Evolutionary conservation across 2,888 invertebrate genomes (phyloP).

Genomic region (Dromius quadrimaculatus): DNA sequence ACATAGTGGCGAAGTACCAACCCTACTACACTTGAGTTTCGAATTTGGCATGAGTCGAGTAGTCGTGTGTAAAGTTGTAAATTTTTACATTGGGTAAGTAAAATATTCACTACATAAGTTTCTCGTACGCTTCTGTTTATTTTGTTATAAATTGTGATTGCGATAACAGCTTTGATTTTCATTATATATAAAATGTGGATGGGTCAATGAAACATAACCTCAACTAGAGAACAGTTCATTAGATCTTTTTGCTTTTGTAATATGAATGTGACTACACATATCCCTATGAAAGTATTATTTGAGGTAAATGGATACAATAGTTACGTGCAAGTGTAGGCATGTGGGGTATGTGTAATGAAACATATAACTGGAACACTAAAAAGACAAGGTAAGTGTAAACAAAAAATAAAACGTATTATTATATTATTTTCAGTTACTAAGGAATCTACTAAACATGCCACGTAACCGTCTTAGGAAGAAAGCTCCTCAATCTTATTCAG

Average conservation of each 20-base stretch:
- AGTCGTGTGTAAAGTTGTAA: not conserved
- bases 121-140: not conserved
- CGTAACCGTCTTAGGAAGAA: not conserved
- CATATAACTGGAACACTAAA: not conserved
- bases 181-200: not conserved
- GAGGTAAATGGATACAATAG: not conserved
- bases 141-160: not conserved
- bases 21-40: not conserved
- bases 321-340: too few species aligned
- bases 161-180: not conserved
- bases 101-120: not conserved
- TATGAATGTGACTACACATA: not conserved
- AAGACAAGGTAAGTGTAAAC: not conserved
- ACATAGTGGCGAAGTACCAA: not conserved
- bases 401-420: not conserved
- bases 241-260: not conserved
- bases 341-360: not conserved
- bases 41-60: not conserved
- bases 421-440: not conserved
- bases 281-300: not conserved
- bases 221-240: not conserved
- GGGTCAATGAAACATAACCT: not conserved
- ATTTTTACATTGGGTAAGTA: not conserved
- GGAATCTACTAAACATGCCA: not conserved
- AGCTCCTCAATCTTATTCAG: too few species aligned